Percentiles rank a stretch among this genome's conserved stretches.
Evolutionary conservation across 2,113 vertebrate species (phyloP).

Genomic region (Hucho hucho): DNA sequence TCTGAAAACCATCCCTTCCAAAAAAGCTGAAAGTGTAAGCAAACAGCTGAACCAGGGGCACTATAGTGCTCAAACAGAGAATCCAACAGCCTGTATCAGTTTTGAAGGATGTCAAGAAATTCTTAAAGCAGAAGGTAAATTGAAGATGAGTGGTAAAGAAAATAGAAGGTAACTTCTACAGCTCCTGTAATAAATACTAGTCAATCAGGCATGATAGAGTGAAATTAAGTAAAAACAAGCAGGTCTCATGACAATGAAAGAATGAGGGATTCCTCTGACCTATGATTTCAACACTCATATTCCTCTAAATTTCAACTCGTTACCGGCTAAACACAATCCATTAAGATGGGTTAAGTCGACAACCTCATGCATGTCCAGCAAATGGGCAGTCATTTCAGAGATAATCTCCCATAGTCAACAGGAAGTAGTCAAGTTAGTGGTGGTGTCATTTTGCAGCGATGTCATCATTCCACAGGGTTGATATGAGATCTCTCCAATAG

Average conservation of each 20-base stretch:
- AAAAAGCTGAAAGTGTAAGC: conserved; percentile 41
- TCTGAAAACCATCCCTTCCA: conserved; percentile 26
- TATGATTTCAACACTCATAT: not conserved
- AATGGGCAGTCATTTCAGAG: conserved; percentile 4
- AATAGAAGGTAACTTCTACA: conserved; percentile 46
- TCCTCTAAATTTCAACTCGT: not conserved
- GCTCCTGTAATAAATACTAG: conserved; percentile 55
- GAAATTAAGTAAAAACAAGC: conserved; percentile 40
- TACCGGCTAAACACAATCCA: conserved; percentile 7
- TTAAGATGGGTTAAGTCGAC: conserved; percentile 2
- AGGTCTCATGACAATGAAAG: conserved; percentile 33
- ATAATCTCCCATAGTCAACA: not conserved
- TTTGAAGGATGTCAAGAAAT: conserved; percentile 31
- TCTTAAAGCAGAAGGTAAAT: conserved; percentile 31
- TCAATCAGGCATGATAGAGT: conserved; percentile 39
- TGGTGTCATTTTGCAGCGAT: conserved; percentile 35
- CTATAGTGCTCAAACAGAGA: conserved; percentile 33
- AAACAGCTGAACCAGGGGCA: conserved; percentile 30
- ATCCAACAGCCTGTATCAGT: conserved; percentile 28
- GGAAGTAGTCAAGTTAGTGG: conserved; percentile 29
- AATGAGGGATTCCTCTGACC: conserved; percentile 4
- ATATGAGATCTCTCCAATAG: conserved; percentile 1
- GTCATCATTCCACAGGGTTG: conserved; percentile 11
- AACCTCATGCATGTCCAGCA: conserved; percentile 14
- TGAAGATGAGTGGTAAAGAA: conserved; percentile 19